A percentile compares a stretch with the other conserved stretches of the same genome.
These are phyloP conservation scores for Austrofundulus limnaeus DNA, from an alignment of 2,113 vertebrate genomes.

Conservation along the genomic window DNA sequence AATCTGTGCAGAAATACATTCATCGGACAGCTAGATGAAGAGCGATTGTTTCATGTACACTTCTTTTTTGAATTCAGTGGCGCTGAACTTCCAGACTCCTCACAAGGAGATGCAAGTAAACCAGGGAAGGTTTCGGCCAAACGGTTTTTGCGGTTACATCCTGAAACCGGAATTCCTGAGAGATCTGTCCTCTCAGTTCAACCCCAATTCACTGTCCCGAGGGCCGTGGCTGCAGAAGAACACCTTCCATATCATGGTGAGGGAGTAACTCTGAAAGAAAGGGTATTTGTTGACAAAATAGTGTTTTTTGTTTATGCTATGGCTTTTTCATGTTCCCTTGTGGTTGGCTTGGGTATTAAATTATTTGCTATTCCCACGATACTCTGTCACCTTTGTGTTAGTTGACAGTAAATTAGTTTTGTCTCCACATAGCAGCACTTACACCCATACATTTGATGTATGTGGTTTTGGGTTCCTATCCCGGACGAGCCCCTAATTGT, in stretches of 20 bases:
- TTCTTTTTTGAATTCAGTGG: conserved; percentile 79
- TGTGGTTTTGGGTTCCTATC: neutral
- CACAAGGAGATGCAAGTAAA: conserved; percentile 92
- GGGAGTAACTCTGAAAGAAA: conserved; percentile 1
- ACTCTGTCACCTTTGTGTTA: too few relatives aligned
- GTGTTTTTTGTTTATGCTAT: neutral
- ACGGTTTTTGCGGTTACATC: conserved; percentile 87
- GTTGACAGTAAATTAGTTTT: too few relatives aligned
- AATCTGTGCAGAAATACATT: neutral
- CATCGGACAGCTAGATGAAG: neutral
- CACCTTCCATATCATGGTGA: conserved; percentile 86
- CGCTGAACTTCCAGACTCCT: conserved; percentile 94
- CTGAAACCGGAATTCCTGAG: conserved; percentile 91
- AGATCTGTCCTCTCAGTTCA: conserved; percentile 82
- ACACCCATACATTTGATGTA: too few relatives aligned
- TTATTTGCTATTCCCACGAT: too few relatives aligned
- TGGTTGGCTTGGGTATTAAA: too few relatives aligned
- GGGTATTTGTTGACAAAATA: neutral
- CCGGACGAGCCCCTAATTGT: neutral
- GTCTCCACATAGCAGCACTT: too few relatives aligned
- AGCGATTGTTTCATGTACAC: neutral
- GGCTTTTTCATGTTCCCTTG: too few relatives aligned
- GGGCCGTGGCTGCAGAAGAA: conserved; percentile 84
- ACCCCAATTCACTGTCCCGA: conserved; percentile 75
- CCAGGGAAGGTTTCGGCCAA: conserved; percentile 89